phyloP scores from a whole-genome alignment of 1,140 invertebrate genomes.

The Oreohelix idahoensis region DNA sequence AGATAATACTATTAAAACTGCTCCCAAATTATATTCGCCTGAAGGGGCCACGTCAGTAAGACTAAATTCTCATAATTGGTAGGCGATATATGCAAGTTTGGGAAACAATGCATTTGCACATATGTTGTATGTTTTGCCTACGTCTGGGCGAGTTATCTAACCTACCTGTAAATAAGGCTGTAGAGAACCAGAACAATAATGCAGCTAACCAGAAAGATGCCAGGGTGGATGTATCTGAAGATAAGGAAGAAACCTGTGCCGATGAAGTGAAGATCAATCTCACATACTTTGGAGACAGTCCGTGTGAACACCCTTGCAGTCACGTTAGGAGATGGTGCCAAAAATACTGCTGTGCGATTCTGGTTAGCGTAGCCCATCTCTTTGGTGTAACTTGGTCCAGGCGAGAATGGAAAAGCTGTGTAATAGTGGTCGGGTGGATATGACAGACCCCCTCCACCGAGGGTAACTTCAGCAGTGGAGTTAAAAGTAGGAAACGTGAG shows the following conservation, averaged over 20 bases:
- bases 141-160: too few species aligned
- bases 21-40: too few species aligned
- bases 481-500: not conserved
- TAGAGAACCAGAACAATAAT: conserved; percentile 51
- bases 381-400: conserved; percentile 6
- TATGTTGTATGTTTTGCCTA: too few species aligned
- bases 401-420: not conserved
- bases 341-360: not conserved
- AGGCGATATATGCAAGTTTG: too few species aligned
- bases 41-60: too few species aligned
- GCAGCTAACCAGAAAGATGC: conserved; percentile 49
- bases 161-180: conserved; percentile 50
- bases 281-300: conserved; percentile 18
- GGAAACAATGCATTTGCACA: too few species aligned
- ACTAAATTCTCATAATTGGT: too few species aligned
- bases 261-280: conserved; percentile 29
- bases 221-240: conserved; percentile 46
- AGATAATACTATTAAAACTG: too few species aligned
- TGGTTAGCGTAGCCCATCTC: not conserved
- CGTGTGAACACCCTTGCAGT: not conserved
- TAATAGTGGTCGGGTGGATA: not conserved
- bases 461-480: not conserved
- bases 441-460: not conserved
- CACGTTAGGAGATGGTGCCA: not conserved
- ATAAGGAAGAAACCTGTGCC: conserved; percentile 40